A percentile compares a stretch with the other conserved stretches of the same genome.
Evolutionary conservation across 2,797 vertebrate genomes (phyloP).

Genomic region (Triplophysa bombifrons): DNA sequence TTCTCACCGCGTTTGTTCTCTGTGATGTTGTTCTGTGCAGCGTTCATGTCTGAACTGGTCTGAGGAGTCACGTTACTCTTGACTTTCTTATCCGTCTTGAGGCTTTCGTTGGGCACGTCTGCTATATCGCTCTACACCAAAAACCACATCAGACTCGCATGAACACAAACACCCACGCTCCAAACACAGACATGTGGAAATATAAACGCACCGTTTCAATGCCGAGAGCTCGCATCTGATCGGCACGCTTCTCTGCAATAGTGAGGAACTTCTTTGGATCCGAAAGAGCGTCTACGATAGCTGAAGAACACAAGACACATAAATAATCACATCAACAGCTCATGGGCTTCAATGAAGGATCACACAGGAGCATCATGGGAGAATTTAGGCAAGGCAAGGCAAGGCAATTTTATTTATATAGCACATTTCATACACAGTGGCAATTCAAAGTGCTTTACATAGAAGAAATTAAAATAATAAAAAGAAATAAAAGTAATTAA

Average conservation of each 20-base stretch:
- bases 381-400: no score
- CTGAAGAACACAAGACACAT: slow-evolving; percentile 69
- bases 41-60: slow-evolving; percentile 87
- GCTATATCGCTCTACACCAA: slow-evolving; percentile 92
- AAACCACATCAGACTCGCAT: slow-evolving; percentile 2
- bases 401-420: no score
- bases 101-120: slow-evolving; percentile 93
- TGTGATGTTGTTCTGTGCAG: slow-evolving; percentile 76
- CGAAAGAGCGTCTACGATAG: slow-evolving; percentile 96
- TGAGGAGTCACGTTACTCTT: slow-evolving; percentile 92
- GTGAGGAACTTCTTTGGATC: slow-evolving; percentile 99
- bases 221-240: slow-evolving; percentile 98
- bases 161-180: not conserved
- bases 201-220: slow-evolving; percentile 89
- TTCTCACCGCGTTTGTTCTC: slow-evolving; percentile 87
- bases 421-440: no score
- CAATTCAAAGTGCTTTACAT: no score
- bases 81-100: slow-evolving; percentile 93
- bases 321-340: no score
- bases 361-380: no score
- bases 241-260: slow-evolving; percentile 97
- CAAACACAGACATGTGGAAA: not conserved
- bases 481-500: no score
- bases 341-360: no score
- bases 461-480: no score